Evolutionary conservation across 2,797 vertebrate genomes (phyloP), one percentile per base, ranked within the genome.

Genomic region (Babyrousa celebensis): DNA sequence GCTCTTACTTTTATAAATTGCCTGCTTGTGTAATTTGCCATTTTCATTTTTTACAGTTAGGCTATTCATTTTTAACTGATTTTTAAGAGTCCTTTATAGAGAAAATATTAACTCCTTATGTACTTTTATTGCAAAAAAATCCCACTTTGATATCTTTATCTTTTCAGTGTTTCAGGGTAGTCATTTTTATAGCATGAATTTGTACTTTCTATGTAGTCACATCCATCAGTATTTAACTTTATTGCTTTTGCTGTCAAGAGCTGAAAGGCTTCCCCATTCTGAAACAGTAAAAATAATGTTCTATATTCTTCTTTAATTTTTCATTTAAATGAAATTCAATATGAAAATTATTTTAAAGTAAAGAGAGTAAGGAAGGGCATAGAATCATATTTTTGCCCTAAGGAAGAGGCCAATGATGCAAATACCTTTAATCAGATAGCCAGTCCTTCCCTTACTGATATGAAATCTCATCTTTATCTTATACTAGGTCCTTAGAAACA

Each of bases 291-390:
- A 78, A 95, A 71, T 92, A 82, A 75, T 89, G 85, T 40, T 21
- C 18, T 36, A 29, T 56, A 60, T 82, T 85, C 43, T 84, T 52
- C 77, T 74, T 70, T 80, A 77, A 25, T 56, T 84, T 68, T 71
- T 67, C 14, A 60, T 74, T 84, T 88, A 94, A 85, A 68, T 56
- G 68, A 56, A 85, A 89, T 68, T 95, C 20, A 79, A 60, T 48
- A 14, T 83, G 48, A 90, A 94, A 89, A 21, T 67, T 93, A 68
- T 72, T 90, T 93, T 85, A 63, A 78, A 48, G 11, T 75, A 94
- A 94, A 25, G 12, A 80, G 72, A 80, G 72, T 74, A 82, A 65
- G 11, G 7, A 95, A 56, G 4, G 54, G 8, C 83, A 79, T 74
- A 20, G 15, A 93, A 56, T 5, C 17, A 40, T 43, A 32, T 82